These are phyloP conservation scores for Megaustenia siamemsis DNA, from an alignment of 2,888 invertebrate species.

Conservation along the genomic window DNA sequence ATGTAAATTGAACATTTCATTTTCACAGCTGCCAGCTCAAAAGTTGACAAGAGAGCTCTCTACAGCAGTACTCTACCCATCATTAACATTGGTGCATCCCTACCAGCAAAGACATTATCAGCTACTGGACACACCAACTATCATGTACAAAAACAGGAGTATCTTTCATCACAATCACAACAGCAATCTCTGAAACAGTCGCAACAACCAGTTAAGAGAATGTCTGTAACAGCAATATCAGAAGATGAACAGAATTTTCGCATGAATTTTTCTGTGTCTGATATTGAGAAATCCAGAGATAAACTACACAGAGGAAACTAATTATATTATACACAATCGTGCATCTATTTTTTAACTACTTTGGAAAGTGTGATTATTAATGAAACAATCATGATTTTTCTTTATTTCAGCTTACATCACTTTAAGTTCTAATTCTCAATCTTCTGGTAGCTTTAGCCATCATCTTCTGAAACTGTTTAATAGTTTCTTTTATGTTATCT, in stretches of 20 bases:
- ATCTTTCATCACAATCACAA: slow-evolving; percentile 11
- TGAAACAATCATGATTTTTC: no score
- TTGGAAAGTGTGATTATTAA: no score
- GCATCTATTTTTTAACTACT: no score
- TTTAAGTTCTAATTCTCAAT: no score
- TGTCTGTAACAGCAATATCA: not conserved
- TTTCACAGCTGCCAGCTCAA: slow-evolving; percentile 11
- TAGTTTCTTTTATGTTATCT: no score
- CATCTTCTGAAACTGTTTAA: no score
- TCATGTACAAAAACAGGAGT: slow-evolving; percentile 16
- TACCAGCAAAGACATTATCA: not conserved
- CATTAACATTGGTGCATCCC: slow-evolving; percentile 43
- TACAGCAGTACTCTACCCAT: slow-evolving; percentile 41
- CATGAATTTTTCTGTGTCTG: slow-evolving; percentile 30
- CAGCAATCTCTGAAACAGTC: slow-evolving; percentile 24
- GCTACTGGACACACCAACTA: slow-evolving; percentile 13
- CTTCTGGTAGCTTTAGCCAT: no score
- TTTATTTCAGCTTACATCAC: no score
- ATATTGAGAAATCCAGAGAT: slow-evolving; percentile 18
- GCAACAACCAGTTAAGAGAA: slow-evolving; percentile 20
- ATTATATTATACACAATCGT: not conserved
- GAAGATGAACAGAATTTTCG: slow-evolving; percentile 21
- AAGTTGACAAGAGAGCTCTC: slow-evolving; percentile 10
- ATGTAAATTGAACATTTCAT: not conserved
- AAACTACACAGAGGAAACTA: slow-evolving; percentile 35